Evolutionary conservation across 2,797 vertebrate species (phyloP).

Genomic region (Anomalospiza imberbis): DNA sequence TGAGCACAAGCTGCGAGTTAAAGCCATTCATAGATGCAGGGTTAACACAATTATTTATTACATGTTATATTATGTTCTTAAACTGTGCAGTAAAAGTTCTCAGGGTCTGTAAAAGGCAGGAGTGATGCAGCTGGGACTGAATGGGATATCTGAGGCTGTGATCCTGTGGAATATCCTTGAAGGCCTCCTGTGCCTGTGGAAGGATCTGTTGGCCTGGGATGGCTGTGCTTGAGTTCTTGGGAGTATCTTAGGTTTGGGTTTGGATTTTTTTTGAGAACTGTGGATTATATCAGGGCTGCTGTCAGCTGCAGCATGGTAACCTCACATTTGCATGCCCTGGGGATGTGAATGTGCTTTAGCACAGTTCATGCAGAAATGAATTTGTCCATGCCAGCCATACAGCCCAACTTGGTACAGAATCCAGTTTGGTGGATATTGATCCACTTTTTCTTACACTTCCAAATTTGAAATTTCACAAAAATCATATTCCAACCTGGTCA

Average conservation of each 20-base stretch:
- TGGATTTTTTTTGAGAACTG: neutral
- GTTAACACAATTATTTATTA: neutral
- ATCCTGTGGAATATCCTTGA: neutral
- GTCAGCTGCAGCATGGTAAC: constrained; percentile 27
- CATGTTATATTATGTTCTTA: neutral
- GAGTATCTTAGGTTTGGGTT: neutral
- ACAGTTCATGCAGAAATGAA: neutral
- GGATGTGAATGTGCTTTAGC: constrained; percentile 28
- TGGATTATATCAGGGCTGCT: neutral
- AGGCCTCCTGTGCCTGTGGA: neutral
- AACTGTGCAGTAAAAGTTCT: neutral
- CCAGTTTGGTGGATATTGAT: neutral
- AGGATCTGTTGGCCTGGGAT: neutral
- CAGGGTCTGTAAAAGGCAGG: neutral
- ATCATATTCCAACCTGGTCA: accelerated
- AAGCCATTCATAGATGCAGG: neutral
- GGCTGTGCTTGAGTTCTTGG: neutral
- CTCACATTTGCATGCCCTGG: constrained; percentile 25
- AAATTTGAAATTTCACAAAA: neutral
- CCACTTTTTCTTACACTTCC: neutral
- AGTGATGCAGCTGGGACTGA: neutral
- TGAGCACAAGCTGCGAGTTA: neutral
- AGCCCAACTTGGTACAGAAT: neutral
- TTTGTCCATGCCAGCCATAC: neutral
- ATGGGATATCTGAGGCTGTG: neutral